phyloP scores from a whole-genome alignment of 2,113 vertebrate species.

The Eubucco bourcierii region DNA sequence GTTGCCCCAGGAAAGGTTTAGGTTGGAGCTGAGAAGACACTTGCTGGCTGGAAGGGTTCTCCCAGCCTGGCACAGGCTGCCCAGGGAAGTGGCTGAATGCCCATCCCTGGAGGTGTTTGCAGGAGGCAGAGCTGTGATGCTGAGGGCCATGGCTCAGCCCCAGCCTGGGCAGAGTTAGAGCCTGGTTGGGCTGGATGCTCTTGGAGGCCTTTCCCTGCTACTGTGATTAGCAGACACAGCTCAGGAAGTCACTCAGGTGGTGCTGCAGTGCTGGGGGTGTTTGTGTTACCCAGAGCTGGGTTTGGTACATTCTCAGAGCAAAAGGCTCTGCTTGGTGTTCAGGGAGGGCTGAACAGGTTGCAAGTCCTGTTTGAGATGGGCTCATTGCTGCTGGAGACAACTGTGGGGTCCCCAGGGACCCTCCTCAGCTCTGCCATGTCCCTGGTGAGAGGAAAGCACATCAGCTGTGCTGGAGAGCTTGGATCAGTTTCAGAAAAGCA shows the following conservation, averaged over 20 bases:
- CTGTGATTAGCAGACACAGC: background rate
- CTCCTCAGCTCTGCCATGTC: slow-evolving; percentile 10
- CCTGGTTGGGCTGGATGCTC: too few relatives aligned
- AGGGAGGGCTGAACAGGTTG: slow-evolving; percentile 46
- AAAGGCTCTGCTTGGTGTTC: slow-evolving; percentile 18
- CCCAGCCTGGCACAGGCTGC: too few relatives aligned
- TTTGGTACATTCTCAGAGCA: background rate
- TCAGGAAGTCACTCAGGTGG: background rate
- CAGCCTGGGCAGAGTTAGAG: too few relatives aligned
- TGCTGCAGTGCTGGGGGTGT: background rate
- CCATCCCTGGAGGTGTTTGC: too few relatives aligned
- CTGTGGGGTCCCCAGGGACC: slow-evolving; percentile 10
- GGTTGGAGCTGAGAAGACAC: too few relatives aligned
- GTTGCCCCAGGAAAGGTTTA: too few relatives aligned
- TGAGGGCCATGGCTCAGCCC: too few relatives aligned
- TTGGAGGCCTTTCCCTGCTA: too few relatives aligned
- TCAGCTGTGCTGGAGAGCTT: slow-evolving; percentile 10
- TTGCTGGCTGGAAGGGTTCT: too few relatives aligned
- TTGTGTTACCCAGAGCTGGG: background rate
- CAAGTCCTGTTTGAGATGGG: slow-evolving; percentile 50
- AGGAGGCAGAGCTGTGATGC: too few relatives aligned
- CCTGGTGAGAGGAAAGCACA: slow-evolving; percentile 22
- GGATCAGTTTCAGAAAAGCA: slow-evolving; percentile 37
- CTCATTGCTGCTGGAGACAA: slow-evolving; percentile 38
- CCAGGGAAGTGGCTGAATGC: too few relatives aligned